phyloP scores from a whole-genome alignment of 2,797 vertebrate genomes.

The Leptodactylus fallax region DNA sequence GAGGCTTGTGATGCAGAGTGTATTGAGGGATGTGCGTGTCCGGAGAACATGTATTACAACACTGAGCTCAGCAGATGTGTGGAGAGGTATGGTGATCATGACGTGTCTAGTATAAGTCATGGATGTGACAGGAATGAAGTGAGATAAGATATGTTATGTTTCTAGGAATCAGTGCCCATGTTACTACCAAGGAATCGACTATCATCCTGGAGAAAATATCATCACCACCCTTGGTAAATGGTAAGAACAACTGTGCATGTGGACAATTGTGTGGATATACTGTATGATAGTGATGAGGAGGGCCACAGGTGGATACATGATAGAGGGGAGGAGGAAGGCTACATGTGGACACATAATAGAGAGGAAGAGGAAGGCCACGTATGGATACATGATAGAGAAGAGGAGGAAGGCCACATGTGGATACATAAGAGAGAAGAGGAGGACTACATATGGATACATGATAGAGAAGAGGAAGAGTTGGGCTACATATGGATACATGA shows the following conservation, averaged over 20 bases:
- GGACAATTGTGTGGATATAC: too few relatives aligned
- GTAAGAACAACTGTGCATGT: constrained; percentile 77
- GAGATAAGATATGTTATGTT: background rate
- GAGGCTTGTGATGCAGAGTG: constrained; percentile 85
- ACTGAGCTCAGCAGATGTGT: constrained; percentile 84
- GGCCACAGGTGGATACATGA: too few relatives aligned
- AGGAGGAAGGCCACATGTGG: too few relatives aligned
- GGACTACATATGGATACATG: too few relatives aligned
- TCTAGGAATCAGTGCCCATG: constrained; percentile 90
- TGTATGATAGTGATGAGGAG: too few relatives aligned
- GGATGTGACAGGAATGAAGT: background rate
- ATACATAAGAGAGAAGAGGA: too few relatives aligned
- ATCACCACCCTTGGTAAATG: constrained; percentile 92
- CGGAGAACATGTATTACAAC: constrained; percentile 84
- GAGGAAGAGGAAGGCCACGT: too few relatives aligned
- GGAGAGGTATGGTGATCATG: constrained; percentile 67
- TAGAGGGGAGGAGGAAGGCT: too few relatives aligned
- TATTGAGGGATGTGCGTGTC: constrained; percentile 93
- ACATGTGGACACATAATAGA: too few relatives aligned
- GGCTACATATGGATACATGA: too few relatives aligned
- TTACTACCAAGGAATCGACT: constrained; percentile 88
- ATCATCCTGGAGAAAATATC: constrained; percentile 88
- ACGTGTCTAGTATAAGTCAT: background rate
- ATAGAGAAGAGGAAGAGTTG: too few relatives aligned
- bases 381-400: too few relatives aligned